These are phyloP conservation scores for Thoracochromis brauschi DNA, from an alignment of 2,113 vertebrate species.

Conservation along the genomic window DNA sequence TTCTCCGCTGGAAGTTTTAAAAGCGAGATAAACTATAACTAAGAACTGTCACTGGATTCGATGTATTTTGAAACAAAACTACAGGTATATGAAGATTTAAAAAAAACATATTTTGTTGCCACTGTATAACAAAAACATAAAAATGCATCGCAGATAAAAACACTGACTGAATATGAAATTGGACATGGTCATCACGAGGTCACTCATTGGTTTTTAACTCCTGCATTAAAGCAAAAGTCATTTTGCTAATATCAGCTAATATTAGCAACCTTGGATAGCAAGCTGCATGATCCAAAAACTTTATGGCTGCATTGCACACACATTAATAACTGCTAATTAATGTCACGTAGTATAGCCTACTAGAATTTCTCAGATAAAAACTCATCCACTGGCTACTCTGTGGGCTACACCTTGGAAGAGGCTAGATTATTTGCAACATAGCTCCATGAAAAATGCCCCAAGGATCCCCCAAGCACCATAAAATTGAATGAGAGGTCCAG, in stretches of 20 bases:
- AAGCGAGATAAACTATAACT: background rate
- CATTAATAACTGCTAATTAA: background rate
- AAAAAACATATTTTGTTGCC: background rate
- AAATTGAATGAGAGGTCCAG: background rate
- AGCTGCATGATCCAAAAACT: background rate
- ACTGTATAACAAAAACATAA: background rate
- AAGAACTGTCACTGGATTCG: background rate
- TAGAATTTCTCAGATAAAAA: background rate
- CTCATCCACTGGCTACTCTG: background rate
- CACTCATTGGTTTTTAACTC: background rate
- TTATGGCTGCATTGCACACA: background rate
- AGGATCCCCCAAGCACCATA: background rate
- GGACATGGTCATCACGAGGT: background rate
- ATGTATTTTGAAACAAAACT: background rate
- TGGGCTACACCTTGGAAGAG: background rate
- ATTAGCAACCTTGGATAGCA: background rate
- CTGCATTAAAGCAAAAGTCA: background rate
- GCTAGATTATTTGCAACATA: background rate
- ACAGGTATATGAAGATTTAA: background rate
- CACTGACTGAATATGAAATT: background rate
- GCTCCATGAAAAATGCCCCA: background rate
- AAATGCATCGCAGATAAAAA: background rate
- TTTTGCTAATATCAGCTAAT: background rate
- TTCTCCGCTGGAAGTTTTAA: conserved; percentile 7
- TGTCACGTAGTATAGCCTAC: background rate